Base-by-base conservation (phyloP, 1,140 invertebrate genomes). In the Scaptodrosophila lebanonensis region DNA sequence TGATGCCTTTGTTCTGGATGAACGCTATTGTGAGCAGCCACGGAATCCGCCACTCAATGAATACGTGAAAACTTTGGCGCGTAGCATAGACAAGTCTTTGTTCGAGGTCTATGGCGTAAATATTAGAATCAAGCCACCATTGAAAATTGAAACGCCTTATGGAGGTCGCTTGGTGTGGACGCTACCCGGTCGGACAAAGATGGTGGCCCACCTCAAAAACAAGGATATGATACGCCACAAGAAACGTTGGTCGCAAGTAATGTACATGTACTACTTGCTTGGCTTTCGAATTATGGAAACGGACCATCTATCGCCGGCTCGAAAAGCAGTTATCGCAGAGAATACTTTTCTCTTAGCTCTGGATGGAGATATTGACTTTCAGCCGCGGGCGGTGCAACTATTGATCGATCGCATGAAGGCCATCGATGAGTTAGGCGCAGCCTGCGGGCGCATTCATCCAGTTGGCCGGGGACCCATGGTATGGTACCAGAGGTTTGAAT, bases 241-340 rank as follows among this genome's bases (percentile, higher is more conserved):
- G 65, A 94, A 95, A 85, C 88, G 93, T 45, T 94, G 93, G 93
- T 94, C 93, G 50, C 92, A 93, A 87, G 94, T 96, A 3, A 97
- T 97, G 95, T 97, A 97, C 87, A 95, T 98, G 93, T 97, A 97
- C 87, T 97, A 97, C 75, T 88, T 97, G 9, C 88, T 97, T 11
- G 95, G 95, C 1, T 93, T 93, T 86, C 89, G 91, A 50, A 89
- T 97, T 9, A 94, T 95, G 93, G 91, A 93, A 64, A 91, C 93
- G 54, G 91, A 93, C 12, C 90, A 93, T 20, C 88, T 92, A 18
- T 71, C 87, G 13, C 60, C 83, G 0, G 89, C 91, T 13, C 88
- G 92, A 25, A 94, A 95, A 83, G 91, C 92, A 63, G 87, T 92
- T 0, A 91, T 94, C 53, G 93, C 95, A 0, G 93, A 96, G 85